These are phyloP conservation scores for Punctoribates punctum DNA, from an alignment of 2,888 invertebrate species.

Conservation along the genomic window DNA sequence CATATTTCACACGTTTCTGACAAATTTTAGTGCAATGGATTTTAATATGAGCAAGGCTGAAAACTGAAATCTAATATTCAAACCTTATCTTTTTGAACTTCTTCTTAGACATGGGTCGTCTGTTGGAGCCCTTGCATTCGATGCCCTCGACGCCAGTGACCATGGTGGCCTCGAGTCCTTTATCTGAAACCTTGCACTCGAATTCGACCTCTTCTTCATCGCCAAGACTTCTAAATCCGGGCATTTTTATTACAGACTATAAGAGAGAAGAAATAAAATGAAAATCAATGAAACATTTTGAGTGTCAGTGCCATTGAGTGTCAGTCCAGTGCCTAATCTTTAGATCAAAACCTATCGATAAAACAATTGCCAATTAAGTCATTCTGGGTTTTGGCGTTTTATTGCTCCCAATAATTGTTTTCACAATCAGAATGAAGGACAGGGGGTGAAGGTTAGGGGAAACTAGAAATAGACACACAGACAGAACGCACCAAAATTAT, in stretches of 20 bases:
- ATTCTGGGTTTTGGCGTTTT: no score
- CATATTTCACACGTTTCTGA: no score
- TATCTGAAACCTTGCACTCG: slow-evolving; percentile 75
- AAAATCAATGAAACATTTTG: not conserved
- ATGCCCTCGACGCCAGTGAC: slow-evolving; percentile 73
- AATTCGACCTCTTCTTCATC: slow-evolving; percentile 86
- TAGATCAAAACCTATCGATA: no score
- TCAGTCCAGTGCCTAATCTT: not conserved
- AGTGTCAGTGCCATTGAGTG: not conserved
- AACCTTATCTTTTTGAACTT: slow-evolving; percentile 79
- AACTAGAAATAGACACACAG: no score
- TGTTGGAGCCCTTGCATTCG: slow-evolving; percentile 76
- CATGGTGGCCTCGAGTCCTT: slow-evolving; percentile 79
- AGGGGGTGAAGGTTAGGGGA: no score
- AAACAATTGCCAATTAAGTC: no score
- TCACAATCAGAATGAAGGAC: no score
- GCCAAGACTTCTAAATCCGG: slow-evolving; percentile 79
- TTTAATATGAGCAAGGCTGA: no score
- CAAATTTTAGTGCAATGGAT: no score
- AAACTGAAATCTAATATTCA: not conserved
- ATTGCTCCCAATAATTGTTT: no score
- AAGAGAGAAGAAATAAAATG: slow-evolving; percentile 50
- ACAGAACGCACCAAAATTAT: no score
- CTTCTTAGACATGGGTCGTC: slow-evolving; percentile 74
- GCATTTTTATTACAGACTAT: slow-evolving; percentile 87